Base-by-base conservation (phyloP, 2,113 vertebrate species). In the Chionodraco myersi region DNA sequence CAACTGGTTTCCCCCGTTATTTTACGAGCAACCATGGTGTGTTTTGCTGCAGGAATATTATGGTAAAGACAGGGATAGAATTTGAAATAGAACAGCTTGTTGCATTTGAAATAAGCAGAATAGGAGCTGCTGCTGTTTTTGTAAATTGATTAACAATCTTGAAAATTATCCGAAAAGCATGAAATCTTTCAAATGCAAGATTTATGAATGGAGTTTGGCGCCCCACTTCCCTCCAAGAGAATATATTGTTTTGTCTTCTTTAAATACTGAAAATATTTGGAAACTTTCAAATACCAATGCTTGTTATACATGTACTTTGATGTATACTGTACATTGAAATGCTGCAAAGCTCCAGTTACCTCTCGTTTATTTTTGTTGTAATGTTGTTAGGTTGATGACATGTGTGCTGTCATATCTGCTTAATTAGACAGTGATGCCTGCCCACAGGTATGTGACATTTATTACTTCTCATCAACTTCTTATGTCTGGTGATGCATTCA, bases 371-470 rank as follows among this genome's bases (percentile, higher is more conserved):
- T n/a, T 26, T 65, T 26, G 16, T 56, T 13, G n/a, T 30, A 8
- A 66, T 15, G n/a, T 10, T 11, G 16, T 10, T 10, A 69, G 34
- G 6, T 47, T 30, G 45, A 58, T 58, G 18, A 79, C 53, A 26
- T 47, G 45, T 58, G n/a, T 48, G 23, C 21, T 54, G 36, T 34
- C 26, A 41, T 41, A 61, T 53, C 4, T 6, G 18, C 49, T 49
- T 16, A 51, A 64, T 73, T 36, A 64, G 62, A 48, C 51, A 52
- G 30, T 58, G 45, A 73, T 56, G 41, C 12, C 26, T 72, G 23
- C 52, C n/a, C 26, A 56, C 53, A 74, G 70, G 59, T 81, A 70
- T 70, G 69, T 70, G 74, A 58, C 11, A 41, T 45, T 57, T 41
- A 48, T 18, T 54, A 10, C 48, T 53, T 60, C 18, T 59, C 1